Base-by-base conservation (phyloP, 2,797 vertebrate genomes). In the Sibirionetta formosa region DNA sequence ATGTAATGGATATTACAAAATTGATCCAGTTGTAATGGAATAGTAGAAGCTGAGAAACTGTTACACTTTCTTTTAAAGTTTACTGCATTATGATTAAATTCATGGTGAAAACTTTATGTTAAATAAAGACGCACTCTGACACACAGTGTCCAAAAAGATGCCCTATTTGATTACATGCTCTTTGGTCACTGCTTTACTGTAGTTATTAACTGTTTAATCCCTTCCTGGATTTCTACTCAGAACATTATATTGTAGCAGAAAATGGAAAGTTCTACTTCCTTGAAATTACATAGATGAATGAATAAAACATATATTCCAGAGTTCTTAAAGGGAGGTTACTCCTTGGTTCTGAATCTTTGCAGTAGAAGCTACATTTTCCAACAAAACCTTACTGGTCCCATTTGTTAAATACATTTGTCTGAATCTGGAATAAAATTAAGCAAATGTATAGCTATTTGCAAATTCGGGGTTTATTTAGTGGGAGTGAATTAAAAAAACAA, bases 361-460 rank as follows among this genome's bases (percentile, higher is more conserved):
- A 64, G 53, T 82, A 78, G 72, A 40, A 82, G 53, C 36, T 53
- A 0, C n/a, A 16, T 95, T 95, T 94, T 96, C 86, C 72, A 70
- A 14, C 23, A 90, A 71, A 56, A 72, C 35, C 15, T 19, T 77
- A 73, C n/a, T 51, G n/a, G 36, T 87, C 4, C 26, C 90, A 82
- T 91, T 94, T 97, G 93, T 75, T 94, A 91, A 93, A 77, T 86
- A 51, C 86, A 94, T 94, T 93, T 91, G 84, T 90, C 82, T 82
- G 88, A 92, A 40, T 70, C 44, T 76, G 85, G 92, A 88, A n/a
- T 90, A 33, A 91, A 75, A 50, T 36, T 84, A 84, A 94, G 70
- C 80, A 66, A 72, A 53, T 92, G 84, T 36, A 16, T 19, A 66
- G 36, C 38, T 64, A 33, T 85, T 92, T 70, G 66, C 82, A 88